Evolutionary conservation across 2,113 vertebrate species (phyloP).

Genomic region (Gambusia holbrooki): DNA sequence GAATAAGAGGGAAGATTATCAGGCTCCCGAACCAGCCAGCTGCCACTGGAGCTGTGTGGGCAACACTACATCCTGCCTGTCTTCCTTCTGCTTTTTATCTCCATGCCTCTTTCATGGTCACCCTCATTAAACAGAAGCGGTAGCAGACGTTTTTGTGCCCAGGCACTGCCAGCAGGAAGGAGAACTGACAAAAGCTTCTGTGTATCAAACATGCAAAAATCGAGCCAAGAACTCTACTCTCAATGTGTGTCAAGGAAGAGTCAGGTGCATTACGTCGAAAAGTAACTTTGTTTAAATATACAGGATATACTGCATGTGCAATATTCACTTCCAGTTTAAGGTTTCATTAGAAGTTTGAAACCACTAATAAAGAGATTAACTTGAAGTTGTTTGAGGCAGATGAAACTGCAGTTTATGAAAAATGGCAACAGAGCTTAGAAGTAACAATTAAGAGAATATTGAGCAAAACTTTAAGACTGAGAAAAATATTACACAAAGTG

Average conservation of each 20-base stretch:
- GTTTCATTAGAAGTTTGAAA: background rate
- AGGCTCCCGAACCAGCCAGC: constrained; percentile 64
- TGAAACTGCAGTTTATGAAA: background rate
- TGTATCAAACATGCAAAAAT: constrained; percentile 9
- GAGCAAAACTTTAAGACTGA: background rate
- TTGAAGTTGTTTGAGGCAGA: background rate
- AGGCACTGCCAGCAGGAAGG: constrained; percentile 19
- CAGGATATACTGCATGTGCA: background rate
- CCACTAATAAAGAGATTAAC: background rate
- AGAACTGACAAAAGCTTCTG: constrained; percentile 21
- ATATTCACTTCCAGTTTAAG: background rate
- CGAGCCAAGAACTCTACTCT: constrained; percentile 19
- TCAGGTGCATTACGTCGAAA: background rate
- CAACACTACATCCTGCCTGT: constrained; percentile 41
- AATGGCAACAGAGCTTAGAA: background rate
- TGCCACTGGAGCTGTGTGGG: constrained; percentile 62
- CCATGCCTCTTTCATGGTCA: constrained; percentile 49
- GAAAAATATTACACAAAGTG: background rate
- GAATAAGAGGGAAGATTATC: constrained; percentile 64
- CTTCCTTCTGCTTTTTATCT: constrained; percentile 40
- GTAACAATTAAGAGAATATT: background rate
- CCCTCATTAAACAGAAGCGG: constrained; percentile 52
- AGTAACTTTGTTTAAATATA: background rate
- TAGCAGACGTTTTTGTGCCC: constrained; percentile 28
- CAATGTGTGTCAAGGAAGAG: background rate